Base-by-base conservation (phyloP, 92 coral and sea anemone species). In the Anthopleura xanthogrammica region DNA sequence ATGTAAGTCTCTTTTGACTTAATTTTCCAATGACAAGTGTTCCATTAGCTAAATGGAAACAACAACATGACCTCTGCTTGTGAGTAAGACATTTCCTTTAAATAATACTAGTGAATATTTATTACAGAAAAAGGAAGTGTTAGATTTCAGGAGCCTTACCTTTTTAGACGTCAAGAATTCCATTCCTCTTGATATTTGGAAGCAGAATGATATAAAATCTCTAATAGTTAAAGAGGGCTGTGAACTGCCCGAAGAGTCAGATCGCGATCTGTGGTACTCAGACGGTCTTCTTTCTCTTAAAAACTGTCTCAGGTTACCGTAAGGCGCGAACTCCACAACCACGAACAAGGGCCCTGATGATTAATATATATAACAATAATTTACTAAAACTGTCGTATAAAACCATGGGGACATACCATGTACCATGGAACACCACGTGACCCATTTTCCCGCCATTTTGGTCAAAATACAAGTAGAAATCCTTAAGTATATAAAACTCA, bases 121-220 rank as follows among this genome's bases (percentile, higher is more conserved):
- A 39, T 22, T 68, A 22, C 50, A 72, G 52, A 6, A 36, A 36
- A 7, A 16, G 41, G 20, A 16, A 72, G 43, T 39, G 77, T 72
- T 12, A 23, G 52, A 16, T 79, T 58, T 43, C 62, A 39, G 11
- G 10, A 1, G 9, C 39, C 83, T 76, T 85, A 97, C 99, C 94
- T 92, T 97, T 86, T 90, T 94, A 24, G 90, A 77, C 54, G 95
- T 87, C 74, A 97, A 85, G 83, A 94, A 95, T 54, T 87, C 98
- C 99, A 97, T 97, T 71, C 99, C 99, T 71, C 98, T 91, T 23
- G 97, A 90, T 64, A 97, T 88, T 89, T 97, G 99, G 78, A 90
- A 97, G 54, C 97, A 95, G 80, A 90, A 97, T 14, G 99, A 97
- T 56, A 97, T 90, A 68, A 97, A 97, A 82, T 97, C 99, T 83